A percentile compares a stretch with the other conserved stretches of the same genome.
Conservation (phyloP, 2,113 vertebrate genomes). For the Nicator chloris region DNA sequence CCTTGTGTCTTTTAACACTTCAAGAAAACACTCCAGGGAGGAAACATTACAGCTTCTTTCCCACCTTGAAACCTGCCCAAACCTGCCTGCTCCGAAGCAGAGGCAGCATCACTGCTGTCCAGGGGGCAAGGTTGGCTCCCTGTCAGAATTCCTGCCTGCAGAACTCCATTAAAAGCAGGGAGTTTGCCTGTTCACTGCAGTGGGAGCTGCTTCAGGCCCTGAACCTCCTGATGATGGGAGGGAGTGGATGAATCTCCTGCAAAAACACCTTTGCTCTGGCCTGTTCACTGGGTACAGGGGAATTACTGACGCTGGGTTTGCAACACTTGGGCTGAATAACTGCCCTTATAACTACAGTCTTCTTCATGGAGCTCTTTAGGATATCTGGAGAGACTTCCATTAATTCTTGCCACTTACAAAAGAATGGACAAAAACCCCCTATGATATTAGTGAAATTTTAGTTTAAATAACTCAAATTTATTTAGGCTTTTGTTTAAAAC, state of each 20-base stretch:
- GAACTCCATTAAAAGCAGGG: neutral
- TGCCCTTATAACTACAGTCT: neutral
- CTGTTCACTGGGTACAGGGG: neutral
- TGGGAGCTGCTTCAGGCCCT: neutral
- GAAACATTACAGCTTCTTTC: neutral
- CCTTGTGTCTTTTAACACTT: neutral
- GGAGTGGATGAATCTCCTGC: neutral
- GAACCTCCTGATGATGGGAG: neutral
- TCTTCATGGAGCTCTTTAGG: neutral
- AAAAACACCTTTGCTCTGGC: neutral
- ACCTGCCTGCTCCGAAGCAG: neutral
- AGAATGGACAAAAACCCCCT: rapidly evolving
- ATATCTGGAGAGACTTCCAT: neutral
- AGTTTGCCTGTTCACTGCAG: neutral
- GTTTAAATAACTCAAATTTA: neutral
- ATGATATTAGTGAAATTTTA: neutral
- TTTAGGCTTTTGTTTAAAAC: neutral
- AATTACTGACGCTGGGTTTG: neutral
- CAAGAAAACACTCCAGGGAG: neutral
- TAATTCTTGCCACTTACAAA: neutral
- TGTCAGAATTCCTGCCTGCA: neutral
- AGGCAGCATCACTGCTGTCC: rapidly evolving
- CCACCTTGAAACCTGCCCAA: neutral
- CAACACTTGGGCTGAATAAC: neutral
- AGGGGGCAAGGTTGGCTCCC: neutral